phyloP scores from a whole-genome alignment of 1,140 invertebrate species.

The Tetramorium alpestre region DNA sequence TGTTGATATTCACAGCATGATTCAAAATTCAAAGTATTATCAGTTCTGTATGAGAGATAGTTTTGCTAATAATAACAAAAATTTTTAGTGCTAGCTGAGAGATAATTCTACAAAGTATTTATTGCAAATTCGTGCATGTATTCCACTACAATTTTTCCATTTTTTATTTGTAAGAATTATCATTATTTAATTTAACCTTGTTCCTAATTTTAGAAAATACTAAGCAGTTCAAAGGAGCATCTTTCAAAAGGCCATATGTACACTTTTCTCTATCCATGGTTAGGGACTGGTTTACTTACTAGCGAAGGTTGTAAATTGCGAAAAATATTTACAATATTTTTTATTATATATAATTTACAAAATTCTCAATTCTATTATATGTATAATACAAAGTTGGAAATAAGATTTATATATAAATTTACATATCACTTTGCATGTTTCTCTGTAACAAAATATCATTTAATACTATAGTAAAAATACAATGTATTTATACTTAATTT shows the following conservation, averaged over 20 bases:
- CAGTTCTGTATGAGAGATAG: background rate
- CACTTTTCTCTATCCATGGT: background rate
- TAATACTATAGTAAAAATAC: conserved; percentile 85
- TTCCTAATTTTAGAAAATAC: conserved; percentile 67
- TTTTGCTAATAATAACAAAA: background rate
- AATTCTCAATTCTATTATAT: background rate
- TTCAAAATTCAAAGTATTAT: background rate
- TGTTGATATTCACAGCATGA: background rate
- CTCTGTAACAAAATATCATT: background rate
- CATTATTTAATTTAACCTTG: conserved; percentile 20
- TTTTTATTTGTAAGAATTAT: background rate
- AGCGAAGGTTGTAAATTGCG: background rate
- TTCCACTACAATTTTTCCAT: background rate
- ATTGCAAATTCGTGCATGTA: background rate
- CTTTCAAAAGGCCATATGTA: conserved; percentile 86
- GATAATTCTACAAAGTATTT: background rate
- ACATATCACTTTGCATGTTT: background rate
- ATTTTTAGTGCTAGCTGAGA: background rate
- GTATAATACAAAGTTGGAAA: background rate
- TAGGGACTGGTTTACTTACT: background rate
- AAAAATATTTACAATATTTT: too few species aligned
- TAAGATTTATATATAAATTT: background rate
- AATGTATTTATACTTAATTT: conserved; percentile 78
- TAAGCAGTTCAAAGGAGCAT: conserved; percentile 83
- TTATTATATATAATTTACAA: too few species aligned